Conservation (phyloP, 2,113 vertebrate species). For the Procavia capensis region DNA sequence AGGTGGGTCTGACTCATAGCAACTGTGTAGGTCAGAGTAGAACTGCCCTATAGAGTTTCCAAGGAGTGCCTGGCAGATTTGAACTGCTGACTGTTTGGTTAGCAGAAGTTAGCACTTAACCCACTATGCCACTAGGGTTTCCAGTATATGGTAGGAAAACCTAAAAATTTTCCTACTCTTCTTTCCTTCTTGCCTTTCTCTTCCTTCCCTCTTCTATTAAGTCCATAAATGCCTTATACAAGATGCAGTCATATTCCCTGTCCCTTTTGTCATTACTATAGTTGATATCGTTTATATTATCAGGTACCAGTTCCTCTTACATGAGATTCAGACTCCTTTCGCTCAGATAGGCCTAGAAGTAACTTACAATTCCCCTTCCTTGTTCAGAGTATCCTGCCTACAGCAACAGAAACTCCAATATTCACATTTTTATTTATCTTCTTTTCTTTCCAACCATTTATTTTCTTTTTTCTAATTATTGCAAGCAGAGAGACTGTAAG, state of each 20-base stretch:
- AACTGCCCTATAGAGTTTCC: too few relatives aligned
- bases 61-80: too few relatives aligned
- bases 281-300: background rate
- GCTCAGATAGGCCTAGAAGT: background rate
- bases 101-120: too few relatives aligned
- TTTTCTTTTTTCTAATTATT: background rate
- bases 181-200: background rate
- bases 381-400: background rate
- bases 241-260: background rate
- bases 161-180: background rate
- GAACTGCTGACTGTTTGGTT: too few relatives aligned
- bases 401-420: background rate
- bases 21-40: too few relatives aligned
- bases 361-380: background rate
- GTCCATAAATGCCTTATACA: background rate
- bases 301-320: background rate
- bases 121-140: too few relatives aligned
- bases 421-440: background rate
- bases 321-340: background rate
- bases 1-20: too few relatives aligned
- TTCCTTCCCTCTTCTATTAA: background rate
- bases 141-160: background rate
- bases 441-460: background rate
- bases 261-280: background rate
- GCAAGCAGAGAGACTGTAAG: background rate